These are phyloP conservation scores for Tineola bisselliella DNA, from an alignment of 2,888 invertebrate genomes.

Conservation along the genomic window DNA sequence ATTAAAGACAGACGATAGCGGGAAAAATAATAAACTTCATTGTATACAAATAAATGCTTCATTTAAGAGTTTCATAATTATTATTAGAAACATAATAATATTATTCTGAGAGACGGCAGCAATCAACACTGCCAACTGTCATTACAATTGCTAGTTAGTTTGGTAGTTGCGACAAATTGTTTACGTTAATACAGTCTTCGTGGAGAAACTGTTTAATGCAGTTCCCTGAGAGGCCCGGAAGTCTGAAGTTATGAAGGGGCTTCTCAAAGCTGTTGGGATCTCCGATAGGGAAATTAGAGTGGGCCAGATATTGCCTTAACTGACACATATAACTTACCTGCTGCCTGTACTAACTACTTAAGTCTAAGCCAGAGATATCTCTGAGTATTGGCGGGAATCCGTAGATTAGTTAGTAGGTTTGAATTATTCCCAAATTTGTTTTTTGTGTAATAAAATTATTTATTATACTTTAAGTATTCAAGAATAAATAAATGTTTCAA, in stretches of 20 bases:
- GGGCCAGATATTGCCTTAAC: not conserved
- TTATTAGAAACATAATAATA: too few species aligned
- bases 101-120: too few species aligned
- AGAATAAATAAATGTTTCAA: too few species aligned
- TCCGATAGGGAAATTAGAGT: not conserved
- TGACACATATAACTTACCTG: not conserved
- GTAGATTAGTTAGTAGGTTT: too few species aligned
- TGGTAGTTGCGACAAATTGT: slow-evolving; percentile 36
- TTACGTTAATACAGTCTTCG: slow-evolving; percentile 35
- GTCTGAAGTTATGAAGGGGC: slow-evolving; percentile 24
- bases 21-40: not conserved
- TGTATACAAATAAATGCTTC: not conserved
- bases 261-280: slow-evolving; percentile 5
- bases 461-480: too few species aligned
- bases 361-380: not conserved
- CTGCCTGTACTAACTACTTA: not conserved
- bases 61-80: too few species aligned
- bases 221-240: slow-evolving; percentile 34
- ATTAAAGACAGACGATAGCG: not conserved
- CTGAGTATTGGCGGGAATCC: too few species aligned
- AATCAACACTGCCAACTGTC: not conserved
- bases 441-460: too few species aligned
- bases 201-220: slow-evolving; percentile 52
- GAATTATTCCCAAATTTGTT: too few species aligned
- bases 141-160: slow-evolving; percentile 20